Evolutionary conservation across 2,113 vertebrate genomes (phyloP).

Genomic region (Tursiops truncatus): DNA sequence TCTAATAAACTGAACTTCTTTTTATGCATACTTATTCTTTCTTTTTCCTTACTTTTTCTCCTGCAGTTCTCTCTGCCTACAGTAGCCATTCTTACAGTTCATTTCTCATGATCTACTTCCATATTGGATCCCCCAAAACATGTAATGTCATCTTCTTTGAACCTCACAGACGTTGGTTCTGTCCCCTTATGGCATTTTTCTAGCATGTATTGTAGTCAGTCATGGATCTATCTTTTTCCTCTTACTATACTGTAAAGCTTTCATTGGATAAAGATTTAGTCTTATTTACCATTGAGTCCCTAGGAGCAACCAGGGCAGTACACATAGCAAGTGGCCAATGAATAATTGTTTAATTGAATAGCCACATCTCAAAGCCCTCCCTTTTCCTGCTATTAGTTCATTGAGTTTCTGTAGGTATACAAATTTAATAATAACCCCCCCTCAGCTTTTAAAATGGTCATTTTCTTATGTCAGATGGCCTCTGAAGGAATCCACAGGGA

Average conservation of each 20-base stretch:
- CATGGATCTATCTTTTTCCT: background rate
- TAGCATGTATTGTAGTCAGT: background rate
- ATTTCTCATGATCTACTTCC: background rate
- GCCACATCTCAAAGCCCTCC: background rate
- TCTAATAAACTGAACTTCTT: background rate
- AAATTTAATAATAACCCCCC: background rate
- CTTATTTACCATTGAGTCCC: background rate
- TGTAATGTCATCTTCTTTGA: background rate
- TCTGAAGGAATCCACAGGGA: background rate
- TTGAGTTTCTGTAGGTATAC: background rate
- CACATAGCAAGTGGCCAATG: background rate
- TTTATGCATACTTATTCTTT: background rate
- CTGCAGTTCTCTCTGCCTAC: background rate
- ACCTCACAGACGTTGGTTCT: background rate
- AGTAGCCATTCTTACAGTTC: background rate
- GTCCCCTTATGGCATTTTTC: background rate
- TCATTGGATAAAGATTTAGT: background rate
- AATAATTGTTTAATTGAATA: background rate
- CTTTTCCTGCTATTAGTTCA: background rate
- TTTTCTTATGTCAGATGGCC: background rate
- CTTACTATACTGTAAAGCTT: background rate
- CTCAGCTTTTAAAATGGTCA: background rate
- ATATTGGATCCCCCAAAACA: background rate
- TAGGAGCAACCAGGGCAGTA: background rate
- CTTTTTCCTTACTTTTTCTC: background rate